Evolutionary conservation across 2,113 vertebrate genomes (phyloP), one percentile per base, ranked within the genome.

Genomic region (Colaptes auratus): DNA sequence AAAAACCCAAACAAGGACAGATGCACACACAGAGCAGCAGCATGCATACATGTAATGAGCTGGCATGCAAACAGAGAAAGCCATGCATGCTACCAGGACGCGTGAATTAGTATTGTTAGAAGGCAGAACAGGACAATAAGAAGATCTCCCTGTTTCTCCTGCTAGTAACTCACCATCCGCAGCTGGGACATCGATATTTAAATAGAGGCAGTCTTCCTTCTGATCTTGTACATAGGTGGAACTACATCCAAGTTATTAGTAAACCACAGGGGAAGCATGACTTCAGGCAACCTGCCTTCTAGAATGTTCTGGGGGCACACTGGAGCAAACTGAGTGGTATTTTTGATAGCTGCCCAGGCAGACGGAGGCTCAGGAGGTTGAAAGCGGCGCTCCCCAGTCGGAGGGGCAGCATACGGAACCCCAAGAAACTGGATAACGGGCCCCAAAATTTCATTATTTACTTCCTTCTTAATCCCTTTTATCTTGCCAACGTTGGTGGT

Each of bases 191-290:
- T 99, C 99, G 97, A 99, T 99, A 97, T 99, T 99, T 95, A 99
- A 97, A 96, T 99, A 99, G 65, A 99, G 98, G 97, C 99, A 99
- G 96, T 99, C 99, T 98, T 99, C 99, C 53, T 98, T 99, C 98
- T 99, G 99, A 86, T 99, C 99, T 98, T 99, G 99, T 36, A 99
- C 99, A 17, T 99, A 99, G 12, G 99, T 98, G 27, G 99, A 99
- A 99, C 99, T 96, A 99, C 98, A 95, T 99, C 99, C 95, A 99
- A 97, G 98, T 99, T 99, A 97, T 99, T 99, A 93, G 99, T 99
- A 98, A 99, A 99, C 99, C 99, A 99, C 89, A 99, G 99, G 1
- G 99, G 99, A 96, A 99, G 98, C 99, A 99, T 99, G 95, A 99
- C 99, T 96, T 99, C 99, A 5, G 99, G 99, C 92, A 99, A 93